These are phyloP conservation scores for Antitype chi DNA, from an alignment of 2,888 invertebrate genomes.

Conservation along the genomic window DNA sequence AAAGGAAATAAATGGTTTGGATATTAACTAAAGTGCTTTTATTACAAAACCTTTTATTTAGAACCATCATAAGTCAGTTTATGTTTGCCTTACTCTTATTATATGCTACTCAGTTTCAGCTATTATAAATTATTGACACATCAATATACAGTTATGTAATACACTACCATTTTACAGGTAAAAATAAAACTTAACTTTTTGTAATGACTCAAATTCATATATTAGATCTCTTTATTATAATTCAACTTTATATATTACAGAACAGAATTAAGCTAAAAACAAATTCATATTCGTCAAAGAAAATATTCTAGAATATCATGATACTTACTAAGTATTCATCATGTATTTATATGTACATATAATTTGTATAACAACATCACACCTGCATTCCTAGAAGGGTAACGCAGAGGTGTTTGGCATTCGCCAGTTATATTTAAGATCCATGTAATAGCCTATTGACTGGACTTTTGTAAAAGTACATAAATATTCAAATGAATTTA, in stretches of 20 bases:
- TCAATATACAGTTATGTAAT: neutral
- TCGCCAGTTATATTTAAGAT: neutral
- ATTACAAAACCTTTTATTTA: slow-evolving; percentile 23
- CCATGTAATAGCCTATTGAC: neutral
- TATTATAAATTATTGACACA: neutral
- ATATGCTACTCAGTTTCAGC: neutral
- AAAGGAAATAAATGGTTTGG: slow-evolving; percentile 77
- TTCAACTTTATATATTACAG: slow-evolving; percentile 18
- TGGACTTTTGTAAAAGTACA: slow-evolving; percentile 2
- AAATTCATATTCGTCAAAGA: slow-evolving; percentile 23
- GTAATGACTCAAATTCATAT: slow-evolving; percentile 22
- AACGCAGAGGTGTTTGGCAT: neutral
- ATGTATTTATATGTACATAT: slow-evolving; percentile 4
- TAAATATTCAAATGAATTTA: slow-evolving; percentile 27
- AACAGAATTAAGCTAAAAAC: slow-evolving; percentile 21
- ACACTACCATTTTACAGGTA: neutral
- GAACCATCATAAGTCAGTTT: neutral
- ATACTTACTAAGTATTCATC: slow-evolving; percentile 14
- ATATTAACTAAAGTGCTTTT: slow-evolving; percentile 68
- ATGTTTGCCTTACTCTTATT: neutral
- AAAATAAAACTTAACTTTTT: slow-evolving; percentile 15
- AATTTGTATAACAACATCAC: slow-evolving; percentile 11
- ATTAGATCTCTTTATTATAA: slow-evolving; percentile 51
- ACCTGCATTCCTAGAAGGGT: neutral
- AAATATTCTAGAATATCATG: slow-evolving; percentile 21